phyloP scores from a whole-genome alignment of 2,113 vertebrate genomes.

The Vidua macroura region DNA sequence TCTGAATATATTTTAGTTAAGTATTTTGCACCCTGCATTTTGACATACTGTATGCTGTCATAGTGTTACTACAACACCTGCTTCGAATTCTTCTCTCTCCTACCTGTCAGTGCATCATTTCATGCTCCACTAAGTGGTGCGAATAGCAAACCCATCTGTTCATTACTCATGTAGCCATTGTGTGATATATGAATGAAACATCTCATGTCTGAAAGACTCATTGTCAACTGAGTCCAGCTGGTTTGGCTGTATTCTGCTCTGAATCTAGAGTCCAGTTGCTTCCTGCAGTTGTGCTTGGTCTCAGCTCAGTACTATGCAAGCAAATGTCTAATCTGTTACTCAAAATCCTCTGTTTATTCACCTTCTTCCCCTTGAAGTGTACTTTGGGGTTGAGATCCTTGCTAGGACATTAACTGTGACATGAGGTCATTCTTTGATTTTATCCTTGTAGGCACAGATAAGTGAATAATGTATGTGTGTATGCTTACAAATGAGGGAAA shows the following conservation, averaged over 20 bases:
- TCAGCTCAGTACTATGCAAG: background rate
- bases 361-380: background rate
- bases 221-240: constrained; percentile 46
- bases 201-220: constrained; percentile 50
- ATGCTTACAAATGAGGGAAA: background rate
- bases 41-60: background rate
- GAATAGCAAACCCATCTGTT: constrained; percentile 66
- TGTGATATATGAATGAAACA: constrained; percentile 60
- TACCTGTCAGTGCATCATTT: constrained; percentile 66
- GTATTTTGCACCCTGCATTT: constrained; percentile 9
- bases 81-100: background rate
- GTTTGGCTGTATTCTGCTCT: background rate
- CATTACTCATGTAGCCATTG: constrained; percentile 56
- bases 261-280: background rate
- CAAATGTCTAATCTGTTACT: background rate
- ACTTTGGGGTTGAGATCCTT: background rate
- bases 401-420: background rate
- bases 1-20: background rate
- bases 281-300: background rate
- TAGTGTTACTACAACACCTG: constrained; percentile 30
- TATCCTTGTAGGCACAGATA: background rate
- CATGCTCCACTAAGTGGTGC: constrained; percentile 59
- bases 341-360: background rate
- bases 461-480: background rate
- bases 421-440: background rate